Conservation (phyloP, 2,797 vertebrate species). For the Eulemur albifrons region DNA sequence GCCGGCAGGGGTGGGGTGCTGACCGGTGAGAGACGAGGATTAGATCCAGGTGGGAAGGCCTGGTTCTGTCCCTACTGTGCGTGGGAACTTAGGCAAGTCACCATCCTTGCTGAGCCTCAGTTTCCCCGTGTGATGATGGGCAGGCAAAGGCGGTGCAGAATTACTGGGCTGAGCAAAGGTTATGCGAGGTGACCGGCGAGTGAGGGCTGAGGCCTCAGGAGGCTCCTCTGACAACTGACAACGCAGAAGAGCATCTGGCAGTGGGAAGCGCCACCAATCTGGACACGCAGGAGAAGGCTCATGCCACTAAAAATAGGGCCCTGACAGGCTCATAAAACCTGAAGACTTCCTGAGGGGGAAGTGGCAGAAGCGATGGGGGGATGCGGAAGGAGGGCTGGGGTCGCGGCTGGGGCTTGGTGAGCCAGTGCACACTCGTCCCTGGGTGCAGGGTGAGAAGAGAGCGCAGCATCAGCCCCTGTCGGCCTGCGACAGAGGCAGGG, state of each 20-base stretch:
- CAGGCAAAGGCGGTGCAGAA: background rate
- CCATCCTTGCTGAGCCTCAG: background rate
- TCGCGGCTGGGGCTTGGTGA: background rate
- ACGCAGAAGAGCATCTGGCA: background rate
- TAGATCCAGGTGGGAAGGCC: background rate
- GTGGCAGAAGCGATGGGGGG: background rate
- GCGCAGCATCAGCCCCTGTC: background rate
- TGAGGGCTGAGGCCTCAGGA: background rate
- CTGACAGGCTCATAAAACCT: slow-evolving; percentile 29
- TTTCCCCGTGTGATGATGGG: background rate
- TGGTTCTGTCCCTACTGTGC: background rate
- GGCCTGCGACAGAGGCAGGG: background rate
- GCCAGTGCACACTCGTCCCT: background rate
- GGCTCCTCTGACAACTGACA: background rate
- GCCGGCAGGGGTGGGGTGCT: too few relatives aligned
- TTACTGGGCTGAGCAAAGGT: background rate
- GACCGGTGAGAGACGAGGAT: background rate
- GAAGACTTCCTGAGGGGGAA: slow-evolving; percentile 33
- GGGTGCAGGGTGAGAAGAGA: background rate
- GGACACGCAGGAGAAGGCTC: slow-evolving; percentile 42
- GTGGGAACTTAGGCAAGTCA: background rate
- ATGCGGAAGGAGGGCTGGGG: background rate
- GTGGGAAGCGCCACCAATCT: slow-evolving; percentile 3
- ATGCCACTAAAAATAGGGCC: slow-evolving; percentile 53
- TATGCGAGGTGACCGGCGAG: background rate